These are phyloP conservation scores for Microcebus tavaratra DNA, from an alignment of 2,113 vertebrate genomes.

Conservation along the genomic window DNA sequence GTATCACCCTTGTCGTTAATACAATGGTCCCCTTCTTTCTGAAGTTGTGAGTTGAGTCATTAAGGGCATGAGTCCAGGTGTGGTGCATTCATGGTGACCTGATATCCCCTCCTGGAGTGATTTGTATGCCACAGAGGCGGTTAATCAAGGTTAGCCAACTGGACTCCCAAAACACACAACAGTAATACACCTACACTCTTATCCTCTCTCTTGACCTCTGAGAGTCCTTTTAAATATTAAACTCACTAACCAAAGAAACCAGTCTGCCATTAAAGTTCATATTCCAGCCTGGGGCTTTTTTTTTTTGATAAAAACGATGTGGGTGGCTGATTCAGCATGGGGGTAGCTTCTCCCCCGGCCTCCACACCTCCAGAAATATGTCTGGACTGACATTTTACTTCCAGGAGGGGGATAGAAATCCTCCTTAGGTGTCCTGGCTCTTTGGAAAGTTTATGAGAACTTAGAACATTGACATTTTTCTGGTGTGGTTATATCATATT, in stretches of 20 bases:
- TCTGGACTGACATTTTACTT: slow-evolving; percentile 25
- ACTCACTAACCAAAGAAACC: slow-evolving; percentile 65
- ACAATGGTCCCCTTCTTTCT: neutral
- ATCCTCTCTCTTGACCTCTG: slow-evolving; percentile 18
- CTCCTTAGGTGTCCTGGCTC: neutral
- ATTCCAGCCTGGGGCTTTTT: neutral
- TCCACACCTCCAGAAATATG: neutral
- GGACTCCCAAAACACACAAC: neutral
- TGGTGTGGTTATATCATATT: neutral
- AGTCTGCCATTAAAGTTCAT: slow-evolving; percentile 30
- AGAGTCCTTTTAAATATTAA: slow-evolving; percentile 61
- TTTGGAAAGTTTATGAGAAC: slow-evolving; percentile 11
- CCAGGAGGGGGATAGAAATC: neutral
- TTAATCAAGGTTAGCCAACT: neutral
- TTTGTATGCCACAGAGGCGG: neutral
- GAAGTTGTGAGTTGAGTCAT: neutral
- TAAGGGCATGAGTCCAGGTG: neutral
- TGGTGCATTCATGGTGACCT: neutral
- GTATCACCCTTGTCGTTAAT: accelerated
- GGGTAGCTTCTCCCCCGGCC: neutral
- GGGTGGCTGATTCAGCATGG: neutral
- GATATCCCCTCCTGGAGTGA: neutral
- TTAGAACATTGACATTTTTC: neutral
- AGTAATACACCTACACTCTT: neutral
- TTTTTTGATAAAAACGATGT: slow-evolving; percentile 39